Percentiles rank a stretch among this genome's conserved stretches.
phyloP scores from a whole-genome alignment of 2,113 vertebrate genomes.

The Gadus macrocephalus region DNA sequence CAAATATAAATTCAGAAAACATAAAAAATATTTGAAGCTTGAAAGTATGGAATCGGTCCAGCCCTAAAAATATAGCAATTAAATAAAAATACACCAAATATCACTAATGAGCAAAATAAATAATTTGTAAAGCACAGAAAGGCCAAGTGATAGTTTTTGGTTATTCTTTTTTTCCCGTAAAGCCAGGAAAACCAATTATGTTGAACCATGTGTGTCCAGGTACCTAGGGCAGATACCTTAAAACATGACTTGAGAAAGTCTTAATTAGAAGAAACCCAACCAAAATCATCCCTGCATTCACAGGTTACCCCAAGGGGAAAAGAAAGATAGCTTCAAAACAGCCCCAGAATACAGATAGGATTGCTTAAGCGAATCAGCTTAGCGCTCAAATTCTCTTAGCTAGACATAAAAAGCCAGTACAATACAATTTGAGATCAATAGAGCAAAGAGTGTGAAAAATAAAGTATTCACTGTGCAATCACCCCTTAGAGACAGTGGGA shows the following conservation, averaged over 20 bases:
- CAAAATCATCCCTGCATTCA: slow-evolving; percentile 10
- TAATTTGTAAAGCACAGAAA: no score
- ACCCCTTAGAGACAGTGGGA: slow-evolving; percentile 6
- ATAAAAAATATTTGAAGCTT: no score
- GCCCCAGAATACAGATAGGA: slow-evolving; percentile 14
- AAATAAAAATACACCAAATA: no score
- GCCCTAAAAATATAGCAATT: no score
- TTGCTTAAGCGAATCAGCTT: not conserved
- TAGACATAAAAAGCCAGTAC: slow-evolving; percentile 30
- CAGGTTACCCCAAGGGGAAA: slow-evolving; percentile 1
- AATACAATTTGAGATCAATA: slow-evolving; percentile 38
- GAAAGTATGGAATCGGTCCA: no score
- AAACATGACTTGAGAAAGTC: not conserved
- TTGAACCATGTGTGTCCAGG: not conserved
- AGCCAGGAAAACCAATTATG: no score
- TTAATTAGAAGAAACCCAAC: slow-evolving; percentile 3
- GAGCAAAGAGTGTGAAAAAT: slow-evolving; percentile 24
- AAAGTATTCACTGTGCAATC: slow-evolving; percentile 20
- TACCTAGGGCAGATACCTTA: not conserved
- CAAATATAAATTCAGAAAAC: no score
- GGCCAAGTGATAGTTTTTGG: no score
- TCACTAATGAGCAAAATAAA: no score
- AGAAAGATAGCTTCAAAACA: slow-evolving; percentile 16
- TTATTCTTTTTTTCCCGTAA: no score
- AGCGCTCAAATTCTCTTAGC: slow-evolving; percentile 4